Percentiles rank a stretch among this genome's conserved stretches.
Evolutionary conservation across 2,797 vertebrate species (phyloP).

Genomic region (Sebastiscus tertius): DNA sequence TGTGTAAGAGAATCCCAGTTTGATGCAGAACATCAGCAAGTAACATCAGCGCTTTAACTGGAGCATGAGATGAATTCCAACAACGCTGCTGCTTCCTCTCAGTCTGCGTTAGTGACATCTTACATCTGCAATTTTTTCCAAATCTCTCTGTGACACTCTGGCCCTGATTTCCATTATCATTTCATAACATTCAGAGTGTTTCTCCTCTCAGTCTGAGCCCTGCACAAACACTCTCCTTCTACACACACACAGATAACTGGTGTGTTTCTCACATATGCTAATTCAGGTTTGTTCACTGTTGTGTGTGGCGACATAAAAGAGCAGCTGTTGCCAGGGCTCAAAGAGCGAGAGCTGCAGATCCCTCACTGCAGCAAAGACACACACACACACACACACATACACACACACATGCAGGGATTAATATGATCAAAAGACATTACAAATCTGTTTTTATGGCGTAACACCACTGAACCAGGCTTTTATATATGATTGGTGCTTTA

Average conservation of each 20-base stretch:
- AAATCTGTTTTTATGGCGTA: slow-evolving; percentile 16
- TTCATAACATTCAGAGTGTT: slow-evolving; percentile 45
- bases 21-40: slow-evolving; percentile 27
- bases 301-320: slow-evolving; percentile 73
- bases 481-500: neutral
- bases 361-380: slow-evolving; percentile 37
- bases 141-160: slow-evolving; percentile 35
- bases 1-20: neutral
- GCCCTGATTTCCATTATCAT: slow-evolving; percentile 39
- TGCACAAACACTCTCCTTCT: neutral
- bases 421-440: slow-evolving; percentile 44
- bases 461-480: slow-evolving; percentile 4
- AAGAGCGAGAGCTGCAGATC: slow-evolving; percentile 53
- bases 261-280: slow-evolving; percentile 63
- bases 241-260: slow-evolving; percentile 14
- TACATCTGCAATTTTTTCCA: slow-evolving; percentile 40
- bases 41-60: slow-evolving; percentile 12
- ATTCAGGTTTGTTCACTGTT: slow-evolving; percentile 67
- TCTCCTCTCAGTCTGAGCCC: slow-evolving; percentile 10
- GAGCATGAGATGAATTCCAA: slow-evolving; percentile 39
- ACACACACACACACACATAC: neutral
- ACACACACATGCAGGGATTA: slow-evolving; percentile 21
- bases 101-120: neutral
- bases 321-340: slow-evolving; percentile 73
- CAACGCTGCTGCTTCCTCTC: slow-evolving; percentile 6